phyloP scores from a whole-genome alignment of 2,797 vertebrate species.

The Enteromius paludinosus region DNA sequence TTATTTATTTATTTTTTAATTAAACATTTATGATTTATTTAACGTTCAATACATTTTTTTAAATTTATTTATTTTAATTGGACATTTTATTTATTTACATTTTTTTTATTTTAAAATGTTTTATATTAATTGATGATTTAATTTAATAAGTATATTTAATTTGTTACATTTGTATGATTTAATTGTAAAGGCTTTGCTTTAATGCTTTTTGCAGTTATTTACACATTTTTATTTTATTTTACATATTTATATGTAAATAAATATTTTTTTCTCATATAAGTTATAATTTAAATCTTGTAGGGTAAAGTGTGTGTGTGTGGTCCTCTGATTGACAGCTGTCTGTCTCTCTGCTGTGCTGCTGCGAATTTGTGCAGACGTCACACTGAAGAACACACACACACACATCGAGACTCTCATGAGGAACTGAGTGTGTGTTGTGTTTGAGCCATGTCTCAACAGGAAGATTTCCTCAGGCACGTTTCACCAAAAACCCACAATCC shows the following conservation, averaged over 20 bases:
- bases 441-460: slow-evolving; percentile 22
- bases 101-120: no score
- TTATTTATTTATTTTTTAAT: background rate
- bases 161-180: no score
- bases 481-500: slow-evolving; percentile 3
- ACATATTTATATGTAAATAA: no score
- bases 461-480: background rate
- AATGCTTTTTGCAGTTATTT: no score
- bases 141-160: no score
- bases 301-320: background rate
- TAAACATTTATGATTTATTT: background rate
- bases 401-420: background rate
- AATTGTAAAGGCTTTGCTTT: no score
- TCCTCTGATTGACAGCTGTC: slow-evolving; percentile 6
- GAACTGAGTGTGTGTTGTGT: background rate
- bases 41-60: background rate
- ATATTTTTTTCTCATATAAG: no score
- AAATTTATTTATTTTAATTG: no score
- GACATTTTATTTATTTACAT: no score
- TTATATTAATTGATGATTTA: no score
- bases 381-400: background rate
- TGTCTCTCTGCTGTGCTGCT: background rate
- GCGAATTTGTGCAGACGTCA: background rate
- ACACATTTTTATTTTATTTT: no score
- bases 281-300: no score